phyloP scores from a whole-genome alignment of 1,140 invertebrate species.

The Calosoma granatense region DNA sequence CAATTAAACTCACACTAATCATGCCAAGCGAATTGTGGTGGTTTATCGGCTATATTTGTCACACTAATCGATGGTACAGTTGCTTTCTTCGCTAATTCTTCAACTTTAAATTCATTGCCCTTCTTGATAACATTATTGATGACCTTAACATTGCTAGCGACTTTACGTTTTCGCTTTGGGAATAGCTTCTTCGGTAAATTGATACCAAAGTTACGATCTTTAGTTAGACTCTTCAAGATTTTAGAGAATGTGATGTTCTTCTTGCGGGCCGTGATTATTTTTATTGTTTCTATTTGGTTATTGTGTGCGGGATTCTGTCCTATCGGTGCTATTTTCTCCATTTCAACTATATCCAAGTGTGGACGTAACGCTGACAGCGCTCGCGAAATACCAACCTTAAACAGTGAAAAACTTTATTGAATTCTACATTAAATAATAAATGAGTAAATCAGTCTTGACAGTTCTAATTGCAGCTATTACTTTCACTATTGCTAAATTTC shows the following conservation, averaged over 20 bases:
- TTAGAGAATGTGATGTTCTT: constrained; percentile 24
- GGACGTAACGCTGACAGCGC: constrained; percentile 47
- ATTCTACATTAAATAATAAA: constrained; percentile 9
- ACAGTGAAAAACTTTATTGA: too few species aligned
- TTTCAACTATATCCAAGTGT: constrained; percentile 33
- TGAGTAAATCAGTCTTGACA: constrained; percentile 2
- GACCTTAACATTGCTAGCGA: not conserved
- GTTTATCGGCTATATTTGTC: constrained; percentile 9
- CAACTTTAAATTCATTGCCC: not conserved
- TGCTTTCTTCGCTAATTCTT: constrained; percentile 4
- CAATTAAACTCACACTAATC: not conserved
- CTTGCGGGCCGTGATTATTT: constrained; percentile 20
- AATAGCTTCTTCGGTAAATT: constrained; percentile 23
- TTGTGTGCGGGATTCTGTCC: constrained; percentile 48
- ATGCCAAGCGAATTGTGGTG: constrained; percentile 18
- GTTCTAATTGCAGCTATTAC: constrained; percentile 11
- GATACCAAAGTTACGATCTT: constrained; percentile 29
- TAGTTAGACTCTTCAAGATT: constrained; percentile 25
- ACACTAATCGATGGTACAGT: constrained; percentile 7
- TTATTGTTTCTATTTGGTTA: constrained; percentile 25
- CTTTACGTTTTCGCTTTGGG: constrained; percentile 12
- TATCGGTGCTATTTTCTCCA: constrained; percentile 36
- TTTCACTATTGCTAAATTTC: too few species aligned
- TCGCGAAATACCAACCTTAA: constrained; percentile 48
- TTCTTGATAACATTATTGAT: not conserved